These are phyloP conservation scores for Proterorhinus semilunaris DNA, from an alignment of 2,113 vertebrate species.

Conservation along the genomic window DNA sequence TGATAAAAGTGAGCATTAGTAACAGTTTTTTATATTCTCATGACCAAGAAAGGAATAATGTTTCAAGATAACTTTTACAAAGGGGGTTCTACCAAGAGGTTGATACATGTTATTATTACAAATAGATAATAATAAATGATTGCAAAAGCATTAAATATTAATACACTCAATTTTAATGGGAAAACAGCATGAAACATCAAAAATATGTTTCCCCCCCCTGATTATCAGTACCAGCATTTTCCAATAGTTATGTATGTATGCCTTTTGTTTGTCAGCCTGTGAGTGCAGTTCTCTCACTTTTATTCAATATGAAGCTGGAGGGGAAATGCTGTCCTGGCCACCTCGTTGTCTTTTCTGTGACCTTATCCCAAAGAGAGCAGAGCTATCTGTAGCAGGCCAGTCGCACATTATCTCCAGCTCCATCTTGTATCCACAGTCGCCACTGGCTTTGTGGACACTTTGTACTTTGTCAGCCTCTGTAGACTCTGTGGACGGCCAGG, in stretches of 20 bases:
- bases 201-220: no score
- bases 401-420: slow-evolving; percentile 61
- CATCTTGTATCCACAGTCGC: slow-evolving; percentile 69
- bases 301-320: slow-evolving; percentile 64
- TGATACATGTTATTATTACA: no score
- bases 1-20: no score
- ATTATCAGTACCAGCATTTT: no score
- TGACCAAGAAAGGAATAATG: no score
- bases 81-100: no score
- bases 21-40: no score
- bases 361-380: slow-evolving; percentile 29
- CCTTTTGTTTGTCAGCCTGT: slow-evolving; percentile 48
- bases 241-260: slow-evolving; percentile 4
- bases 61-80: no score
- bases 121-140: no score
- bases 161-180: no score
- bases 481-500: slow-evolving; percentile 55
- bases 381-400: slow-evolving; percentile 63
- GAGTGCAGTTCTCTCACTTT: slow-evolving; percentile 55
- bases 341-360: slow-evolving; percentile 35
- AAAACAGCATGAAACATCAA: no score
- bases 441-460: slow-evolving; percentile 46
- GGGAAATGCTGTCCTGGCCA: slow-evolving; percentile 48
- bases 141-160: no score
- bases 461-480: slow-evolving; percentile 61